A percentile compares a stretch with the other conserved stretches of the same genome.
Conservation (phyloP, 1,140 invertebrate genomes). For the Trachymyrmex septentrionalis region DNA sequence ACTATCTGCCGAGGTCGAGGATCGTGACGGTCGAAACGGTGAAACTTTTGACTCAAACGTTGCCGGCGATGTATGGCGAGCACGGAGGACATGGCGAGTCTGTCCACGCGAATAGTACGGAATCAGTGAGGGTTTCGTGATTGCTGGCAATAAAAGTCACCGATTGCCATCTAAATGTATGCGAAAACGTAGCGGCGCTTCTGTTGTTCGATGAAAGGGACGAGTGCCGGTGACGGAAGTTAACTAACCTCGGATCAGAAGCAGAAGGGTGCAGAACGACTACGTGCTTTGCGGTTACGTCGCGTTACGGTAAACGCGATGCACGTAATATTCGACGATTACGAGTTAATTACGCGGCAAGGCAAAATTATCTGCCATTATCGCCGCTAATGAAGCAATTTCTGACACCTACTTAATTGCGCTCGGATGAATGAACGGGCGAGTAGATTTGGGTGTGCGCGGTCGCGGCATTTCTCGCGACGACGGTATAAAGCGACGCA, state of each 20-base stretch:
- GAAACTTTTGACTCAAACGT: constrained; percentile 41
- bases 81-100: constrained; percentile 37
- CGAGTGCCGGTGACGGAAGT: background rate
- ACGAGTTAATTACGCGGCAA: constrained; percentile 63
- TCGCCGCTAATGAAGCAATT: constrained; percentile 63
- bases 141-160: constrained; percentile 73
- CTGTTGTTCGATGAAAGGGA: constrained; percentile 45
- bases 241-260: constrained; percentile 50
- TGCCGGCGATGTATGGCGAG: constrained; percentile 8
- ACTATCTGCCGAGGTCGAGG: constrained; percentile 4
- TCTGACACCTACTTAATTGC: constrained; percentile 65
- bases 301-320: constrained; percentile 31
- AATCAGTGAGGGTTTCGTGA: constrained; percentile 65
- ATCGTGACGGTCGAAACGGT: constrained; percentile 40
- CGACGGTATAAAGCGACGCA: constrained; percentile 3
- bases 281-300: constrained; percentile 43
- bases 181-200: constrained; percentile 64
- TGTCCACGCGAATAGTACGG: constrained; percentile 36
- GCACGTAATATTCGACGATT: constrained; percentile 60
- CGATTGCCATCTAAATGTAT: constrained; percentile 75
- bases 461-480: constrained; percentile 35
- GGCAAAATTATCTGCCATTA: constrained; percentile 64
- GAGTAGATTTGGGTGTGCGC: constrained; percentile 32
- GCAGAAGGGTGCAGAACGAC: constrained; percentile 30
- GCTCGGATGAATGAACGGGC: constrained; percentile 54